Percentiles rank a stretch among this genome's conserved stretches.
phyloP scores from a whole-genome alignment of 2,113 vertebrate species.

The Mormyrus iriodes region DNA sequence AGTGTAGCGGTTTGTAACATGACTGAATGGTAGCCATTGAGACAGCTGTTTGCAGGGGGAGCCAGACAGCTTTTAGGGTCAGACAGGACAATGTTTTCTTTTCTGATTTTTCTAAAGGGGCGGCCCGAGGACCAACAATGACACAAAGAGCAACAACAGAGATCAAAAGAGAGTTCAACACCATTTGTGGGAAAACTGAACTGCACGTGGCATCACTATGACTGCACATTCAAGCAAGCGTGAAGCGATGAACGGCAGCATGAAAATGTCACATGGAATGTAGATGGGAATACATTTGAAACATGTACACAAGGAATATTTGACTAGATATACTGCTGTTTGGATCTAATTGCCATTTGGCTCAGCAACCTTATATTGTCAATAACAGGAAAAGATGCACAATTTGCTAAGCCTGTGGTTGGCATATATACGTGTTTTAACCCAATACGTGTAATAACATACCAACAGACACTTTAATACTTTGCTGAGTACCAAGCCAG shows the following conservation, averaged over 20 bases:
- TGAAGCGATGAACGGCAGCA: background rate
- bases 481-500: background rate
- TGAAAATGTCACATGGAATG: background rate
- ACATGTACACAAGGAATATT: background rate
- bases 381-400: background rate
- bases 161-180: conserved; percentile 32
- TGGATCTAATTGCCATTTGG: background rate
- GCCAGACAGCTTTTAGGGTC: conserved; percentile 59
- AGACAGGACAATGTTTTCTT: conserved; percentile 49
- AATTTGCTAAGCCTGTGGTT: background rate
- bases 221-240: background rate
- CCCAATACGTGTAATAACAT: background rate
- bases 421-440: background rate
- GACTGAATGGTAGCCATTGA: conserved; percentile 66
- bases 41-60: conserved; percentile 60
- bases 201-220: background rate
- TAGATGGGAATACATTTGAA: background rate
- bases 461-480: background rate
- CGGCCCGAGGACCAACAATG: conserved; percentile 53
- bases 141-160: conserved; percentile 33
- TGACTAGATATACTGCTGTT: background rate
- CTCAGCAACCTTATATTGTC: background rate
- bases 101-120: conserved; percentile 58
- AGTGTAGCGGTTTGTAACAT: conserved; percentile 53
- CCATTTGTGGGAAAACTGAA: conserved; percentile 9